Base-by-base conservation (phyloP, 2,113 vertebrate genomes). In the Caretta caretta region DNA sequence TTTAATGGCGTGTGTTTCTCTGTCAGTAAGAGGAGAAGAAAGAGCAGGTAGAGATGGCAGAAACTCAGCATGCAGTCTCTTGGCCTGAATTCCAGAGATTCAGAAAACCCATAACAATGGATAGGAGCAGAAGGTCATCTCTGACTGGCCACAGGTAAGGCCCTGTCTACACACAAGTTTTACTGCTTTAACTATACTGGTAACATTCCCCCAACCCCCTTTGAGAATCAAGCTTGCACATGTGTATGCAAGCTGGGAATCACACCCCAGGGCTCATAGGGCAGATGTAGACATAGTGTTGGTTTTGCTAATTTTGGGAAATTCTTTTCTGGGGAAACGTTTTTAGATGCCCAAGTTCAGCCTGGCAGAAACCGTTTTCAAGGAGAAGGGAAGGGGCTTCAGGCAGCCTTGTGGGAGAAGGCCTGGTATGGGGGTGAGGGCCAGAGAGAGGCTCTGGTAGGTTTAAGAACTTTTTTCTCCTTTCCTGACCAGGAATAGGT, bases 41-140 rank as follows among this genome's bases (percentile, higher is more conserved):
- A 22, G 65, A n/a, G 69, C 19, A 42, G 38, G 69, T 20, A 75
- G 19, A 22, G 20, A 51, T 80, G 48, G 84, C 5, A 83, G 4
- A 10, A 72, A 54, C 57, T 59, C 27, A 2, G 35, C 10, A 31
- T 20, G 1, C 0, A 1, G 31, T 48, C 25, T 51, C 1, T 76
- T 69, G 75, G 51, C n/a, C 79, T 42, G 65, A 24, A 19, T 78
- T 48, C 57, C 46, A 19, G 69, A 65, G 76, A 6, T 48, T 80
- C 42, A 17, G 20, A 79, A 24, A 13, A 51, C 27, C 69, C 2
- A 0, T 19, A 5, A 54, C 56, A 80, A 14, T 1, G 19, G 48
- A 31, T 84, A 50, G 69, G 79, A 82, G 88, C 83, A 49, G 51
- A 82, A 51, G n/a, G 49, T 0, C 27, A 49, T 25, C 65, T 80